Base-by-base conservation (phyloP, 1,140 invertebrate genomes). In the Camponotus vicinus region DNA sequence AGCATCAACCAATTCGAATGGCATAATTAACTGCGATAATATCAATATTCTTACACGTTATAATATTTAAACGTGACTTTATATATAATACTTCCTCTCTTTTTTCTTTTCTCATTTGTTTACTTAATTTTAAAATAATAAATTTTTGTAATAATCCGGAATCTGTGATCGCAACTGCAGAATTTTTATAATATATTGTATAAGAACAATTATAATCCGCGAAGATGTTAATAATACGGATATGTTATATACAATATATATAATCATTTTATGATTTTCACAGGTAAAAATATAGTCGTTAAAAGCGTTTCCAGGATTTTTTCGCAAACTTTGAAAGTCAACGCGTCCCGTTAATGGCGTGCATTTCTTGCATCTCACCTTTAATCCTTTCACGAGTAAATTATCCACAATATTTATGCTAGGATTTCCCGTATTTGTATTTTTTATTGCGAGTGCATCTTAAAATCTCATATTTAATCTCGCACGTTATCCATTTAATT, bases 391-490 rank as follows among this genome's bases (percentile, higher is more conserved):
- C 27, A 70, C 69, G 7, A 83, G 55, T 75, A 83, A 83, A 83
- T 83, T 73, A 83, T 82, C 57, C 40, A 13, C 13, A n/a, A 75
- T 61, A 61, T 73, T 83, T 75, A 73, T 27, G 55, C 27, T 49
- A 75, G 57, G 21, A 61, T 75, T 45, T 49, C 79, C 37, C 32
- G 40, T 27, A 13, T 45, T 75, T 49, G 40, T 37, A 8, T 55
- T 63, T 83, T 80, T 52, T 6, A 40, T 34, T 45, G 27, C n/a
- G 37, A 21, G 40, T 27, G 55, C 37, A 75, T 75, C 69, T 83
- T 73, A 75, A 82, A 82, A 61, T 73, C 27, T 40, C 67, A 34
- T 61, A 61, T 82, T 82, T 83, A 83, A 83, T 83, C 61, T 61
- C 55, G 69, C 69, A 61, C 57, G 69, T 83, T 83, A 75, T 40